phyloP scores from a whole-genome alignment of 2,113 vertebrate genomes.

The Stictonetta naevosa region DNA sequence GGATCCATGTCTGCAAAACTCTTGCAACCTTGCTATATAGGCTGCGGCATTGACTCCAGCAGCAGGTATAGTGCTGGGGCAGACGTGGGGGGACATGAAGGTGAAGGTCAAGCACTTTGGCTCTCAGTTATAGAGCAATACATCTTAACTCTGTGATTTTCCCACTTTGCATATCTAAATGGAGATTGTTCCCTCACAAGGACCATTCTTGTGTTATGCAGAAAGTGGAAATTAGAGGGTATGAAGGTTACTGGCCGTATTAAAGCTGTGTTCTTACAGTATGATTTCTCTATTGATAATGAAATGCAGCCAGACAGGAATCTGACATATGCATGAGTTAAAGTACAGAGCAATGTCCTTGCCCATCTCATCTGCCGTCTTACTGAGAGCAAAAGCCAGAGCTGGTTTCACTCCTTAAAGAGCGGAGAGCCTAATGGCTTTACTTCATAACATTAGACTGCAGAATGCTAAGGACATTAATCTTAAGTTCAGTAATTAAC shows the following conservation, averaged over 20 bases:
- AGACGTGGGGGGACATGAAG: background rate
- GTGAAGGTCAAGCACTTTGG: background rate
- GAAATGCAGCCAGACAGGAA: background rate
- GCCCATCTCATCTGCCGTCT: background rate
- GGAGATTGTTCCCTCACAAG: background rate
- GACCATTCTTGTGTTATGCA: background rate
- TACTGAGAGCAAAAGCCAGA: background rate
- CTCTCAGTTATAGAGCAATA: background rate
- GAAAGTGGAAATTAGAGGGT: background rate
- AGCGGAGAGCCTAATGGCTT: background rate
- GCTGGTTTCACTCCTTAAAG: background rate
- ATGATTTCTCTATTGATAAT: background rate
- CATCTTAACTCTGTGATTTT: background rate
- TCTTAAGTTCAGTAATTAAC: conserved; percentile 19
- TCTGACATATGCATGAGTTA: background rate
- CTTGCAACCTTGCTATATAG: background rate
- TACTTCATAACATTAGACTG: conserved; percentile 26
- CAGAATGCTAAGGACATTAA: conserved; percentile 1
- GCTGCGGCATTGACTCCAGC: background rate
- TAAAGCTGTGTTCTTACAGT: background rate
- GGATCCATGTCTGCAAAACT: background rate
- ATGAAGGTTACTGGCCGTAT: background rate
- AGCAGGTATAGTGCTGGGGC: background rate
- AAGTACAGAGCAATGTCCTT: background rate
- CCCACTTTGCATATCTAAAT: background rate